Percentiles rank a stretch among this genome's conserved stretches.
Evolutionary conservation across 2,888 invertebrate species (phyloP).

Genomic region (Baccha elongata): DNA sequence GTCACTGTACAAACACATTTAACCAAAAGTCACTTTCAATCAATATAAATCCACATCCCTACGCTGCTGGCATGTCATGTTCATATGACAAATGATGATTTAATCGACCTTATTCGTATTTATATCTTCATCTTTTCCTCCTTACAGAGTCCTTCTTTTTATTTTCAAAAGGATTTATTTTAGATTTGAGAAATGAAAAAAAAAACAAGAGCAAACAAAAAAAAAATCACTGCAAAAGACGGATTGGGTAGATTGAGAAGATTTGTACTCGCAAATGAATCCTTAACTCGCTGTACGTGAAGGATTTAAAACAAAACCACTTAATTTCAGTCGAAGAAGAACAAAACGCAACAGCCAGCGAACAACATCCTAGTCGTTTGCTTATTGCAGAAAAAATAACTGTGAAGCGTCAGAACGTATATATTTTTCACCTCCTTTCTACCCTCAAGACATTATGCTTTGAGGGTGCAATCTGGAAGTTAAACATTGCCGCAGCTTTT

Average conservation of each 20-base stretch:
- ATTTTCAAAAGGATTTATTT: constrained; percentile 33
- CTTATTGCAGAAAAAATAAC: constrained; percentile 18
- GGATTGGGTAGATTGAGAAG: constrained; percentile 59
- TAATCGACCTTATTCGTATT: constrained; percentile 65
- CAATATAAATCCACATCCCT: constrained; percentile 36
- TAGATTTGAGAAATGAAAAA: constrained; percentile 14
- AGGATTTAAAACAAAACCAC: constrained; percentile 82
- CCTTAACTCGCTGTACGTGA: constrained; percentile 78
- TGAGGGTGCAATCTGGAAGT: constrained; percentile 34
- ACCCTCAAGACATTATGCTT: constrained; percentile 1
- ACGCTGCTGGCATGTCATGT: constrained; percentile 45
- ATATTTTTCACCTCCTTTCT: constrained; percentile 7
- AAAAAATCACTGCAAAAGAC: constrained; percentile 57
- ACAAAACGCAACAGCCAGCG: constrained; percentile 32
- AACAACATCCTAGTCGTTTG: constrained; percentile 37
- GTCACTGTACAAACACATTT: constrained; percentile 21
- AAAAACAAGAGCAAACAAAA: background rate
- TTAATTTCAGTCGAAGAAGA: constrained; percentile 77
- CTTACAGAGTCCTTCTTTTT: background rate
- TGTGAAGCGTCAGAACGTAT: constrained; percentile 38
- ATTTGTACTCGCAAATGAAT: constrained; percentile 72
- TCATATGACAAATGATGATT: constrained; percentile 70
- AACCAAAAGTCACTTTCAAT: constrained; percentile 15
- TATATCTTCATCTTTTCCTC: constrained; percentile 21
- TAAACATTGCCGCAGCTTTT: constrained; percentile 26